Percentiles rank a stretch among this genome's conserved stretches.
Conservation (phyloP, 2,797 vertebrate species). For the Trachurus trachurus region DNA sequence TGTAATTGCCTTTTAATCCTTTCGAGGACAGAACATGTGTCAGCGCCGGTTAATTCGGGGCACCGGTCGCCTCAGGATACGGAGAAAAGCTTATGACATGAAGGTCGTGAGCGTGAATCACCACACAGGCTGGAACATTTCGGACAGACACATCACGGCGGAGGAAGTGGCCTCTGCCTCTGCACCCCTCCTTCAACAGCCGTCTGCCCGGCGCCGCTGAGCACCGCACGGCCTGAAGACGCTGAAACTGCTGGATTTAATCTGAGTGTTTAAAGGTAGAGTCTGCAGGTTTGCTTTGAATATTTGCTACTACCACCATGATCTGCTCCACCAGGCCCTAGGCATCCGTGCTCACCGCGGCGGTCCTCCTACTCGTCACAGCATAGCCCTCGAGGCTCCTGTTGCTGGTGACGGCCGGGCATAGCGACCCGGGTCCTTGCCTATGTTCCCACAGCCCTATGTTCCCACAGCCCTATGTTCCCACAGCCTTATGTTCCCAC, state of each 20-base stretch:
- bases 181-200: neutral
- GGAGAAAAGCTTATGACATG: constrained; percentile 28
- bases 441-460: no score
- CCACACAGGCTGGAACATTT: neutral
- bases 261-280: neutral
- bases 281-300: no score
- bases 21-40: constrained; percentile 52
- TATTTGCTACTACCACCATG: no score
- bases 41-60: constrained; percentile 50
- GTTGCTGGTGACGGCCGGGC: no score
- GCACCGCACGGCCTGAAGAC: neutral
- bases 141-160: constrained; percentile 8
- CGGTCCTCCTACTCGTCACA: no score
- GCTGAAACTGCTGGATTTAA: neutral
- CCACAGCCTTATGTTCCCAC: no score
- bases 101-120: constrained; percentile 52
- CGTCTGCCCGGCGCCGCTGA: neutral
- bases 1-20: constrained; percentile 73
- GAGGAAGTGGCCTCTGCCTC: neutral
- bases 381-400: no score
- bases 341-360: no score
- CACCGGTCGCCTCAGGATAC: constrained; percentile 34
- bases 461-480: no score
- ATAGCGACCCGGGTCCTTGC: no score
- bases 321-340: no score